Conservation (phyloP, 2,797 vertebrate genomes). For the Parauchenoglanis ngamensis region DNA sequence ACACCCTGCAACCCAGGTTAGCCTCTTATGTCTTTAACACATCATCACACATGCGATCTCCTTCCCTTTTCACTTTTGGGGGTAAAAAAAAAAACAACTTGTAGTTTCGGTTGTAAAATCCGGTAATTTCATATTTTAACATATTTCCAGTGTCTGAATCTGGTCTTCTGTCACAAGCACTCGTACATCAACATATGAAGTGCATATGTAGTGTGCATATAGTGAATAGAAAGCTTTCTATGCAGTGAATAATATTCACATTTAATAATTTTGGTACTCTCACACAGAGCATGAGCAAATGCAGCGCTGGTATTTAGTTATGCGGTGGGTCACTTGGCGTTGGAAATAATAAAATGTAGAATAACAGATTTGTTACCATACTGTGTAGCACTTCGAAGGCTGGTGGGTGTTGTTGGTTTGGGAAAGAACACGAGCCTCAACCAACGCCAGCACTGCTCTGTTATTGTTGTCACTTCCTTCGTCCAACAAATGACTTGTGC, state of each 20-base stretch:
- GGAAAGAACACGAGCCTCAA: neutral
- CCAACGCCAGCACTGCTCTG: neutral
- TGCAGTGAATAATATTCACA: no score
- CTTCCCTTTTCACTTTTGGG: neutral
- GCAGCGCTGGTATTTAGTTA: neutral
- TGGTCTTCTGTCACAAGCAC: no score
- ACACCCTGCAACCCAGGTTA: neutral
- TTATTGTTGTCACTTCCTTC: slow-evolving; percentile 2
- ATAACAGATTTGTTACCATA: slow-evolving; percentile 5
- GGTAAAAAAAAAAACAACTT: no score
- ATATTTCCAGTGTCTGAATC: no score
- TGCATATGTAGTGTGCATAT: no score
- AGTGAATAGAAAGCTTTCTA: no score
- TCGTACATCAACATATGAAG: no score
- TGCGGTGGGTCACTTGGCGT: neutral
- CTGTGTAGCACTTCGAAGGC: neutral
- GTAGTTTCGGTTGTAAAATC: no score
- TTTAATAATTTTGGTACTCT: neutral
- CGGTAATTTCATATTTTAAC: neutral
- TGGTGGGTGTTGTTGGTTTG: neutral
- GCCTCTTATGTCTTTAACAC: neutral
- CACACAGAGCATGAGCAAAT: neutral
- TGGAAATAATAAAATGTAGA: neutral
- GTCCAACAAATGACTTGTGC: neutral
- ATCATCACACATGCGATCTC: neutral